Conservation (phyloP, 2,797 vertebrate genomes). For the Picus viridis region DNA sequence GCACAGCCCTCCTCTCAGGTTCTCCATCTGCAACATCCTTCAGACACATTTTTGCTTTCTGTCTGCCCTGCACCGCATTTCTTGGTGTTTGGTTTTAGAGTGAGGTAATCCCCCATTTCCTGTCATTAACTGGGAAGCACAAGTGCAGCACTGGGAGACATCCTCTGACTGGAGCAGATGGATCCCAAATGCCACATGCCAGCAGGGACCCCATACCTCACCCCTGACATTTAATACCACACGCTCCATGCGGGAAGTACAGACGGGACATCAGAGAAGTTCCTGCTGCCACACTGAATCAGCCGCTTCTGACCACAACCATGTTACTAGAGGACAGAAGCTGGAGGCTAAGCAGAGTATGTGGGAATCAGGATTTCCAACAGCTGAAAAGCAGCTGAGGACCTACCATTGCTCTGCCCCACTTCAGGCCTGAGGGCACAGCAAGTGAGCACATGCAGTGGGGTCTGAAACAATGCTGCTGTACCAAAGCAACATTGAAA, state of each 20-base stretch:
- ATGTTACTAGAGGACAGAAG: background rate
- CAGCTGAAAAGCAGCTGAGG: background rate
- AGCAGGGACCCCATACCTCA: background rate
- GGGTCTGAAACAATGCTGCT: background rate
- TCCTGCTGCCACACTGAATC: background rate
- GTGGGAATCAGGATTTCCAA: background rate
- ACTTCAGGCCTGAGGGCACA: background rate
- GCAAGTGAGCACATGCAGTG: rapidly evolving
- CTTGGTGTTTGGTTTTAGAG: slow-evolving; percentile 62
- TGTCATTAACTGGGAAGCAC: slow-evolving; percentile 72
- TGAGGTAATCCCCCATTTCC: slow-evolving; percentile 79
- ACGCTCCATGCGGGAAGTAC: rapidly evolving
- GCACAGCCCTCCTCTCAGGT: background rate
- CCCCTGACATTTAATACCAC: background rate
- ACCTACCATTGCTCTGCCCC: background rate
- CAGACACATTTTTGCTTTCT: slow-evolving; percentile 36
- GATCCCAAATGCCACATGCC: slow-evolving; percentile 11
- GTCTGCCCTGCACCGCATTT: background rate
- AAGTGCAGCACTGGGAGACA: background rate
- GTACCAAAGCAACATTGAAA: background rate
- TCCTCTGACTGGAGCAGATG: background rate
- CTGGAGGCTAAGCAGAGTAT: background rate
- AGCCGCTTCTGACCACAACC: background rate
- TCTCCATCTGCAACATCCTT: background rate
- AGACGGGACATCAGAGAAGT: background rate